phyloP scores from a whole-genome alignment of 2,888 invertebrate species.

The Nudaria mundana region DNA sequence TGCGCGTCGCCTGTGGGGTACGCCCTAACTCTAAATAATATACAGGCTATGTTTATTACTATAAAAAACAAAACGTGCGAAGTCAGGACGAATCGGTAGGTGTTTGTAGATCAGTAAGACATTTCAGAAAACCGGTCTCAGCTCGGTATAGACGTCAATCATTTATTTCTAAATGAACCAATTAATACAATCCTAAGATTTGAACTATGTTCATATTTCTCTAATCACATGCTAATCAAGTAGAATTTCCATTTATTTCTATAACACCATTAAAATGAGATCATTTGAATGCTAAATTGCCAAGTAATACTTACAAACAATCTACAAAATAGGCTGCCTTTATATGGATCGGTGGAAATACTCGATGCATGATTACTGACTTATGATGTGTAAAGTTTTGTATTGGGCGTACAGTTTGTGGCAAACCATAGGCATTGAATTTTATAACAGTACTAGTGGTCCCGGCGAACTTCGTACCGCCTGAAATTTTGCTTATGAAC shows the following conservation, averaged over 20 bases:
- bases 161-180: neutral
- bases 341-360: constrained; percentile 20
- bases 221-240: constrained; percentile 4
- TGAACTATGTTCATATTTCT: constrained; percentile 1
- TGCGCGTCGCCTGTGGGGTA: too few relatives aligned
- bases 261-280: constrained; percentile 20
- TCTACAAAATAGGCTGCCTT: constrained; percentile 19
- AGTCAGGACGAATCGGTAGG: too few relatives aligned
- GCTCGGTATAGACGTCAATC: too few relatives aligned
- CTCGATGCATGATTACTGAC: constrained; percentile 9
- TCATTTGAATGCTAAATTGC: constrained; percentile 29
- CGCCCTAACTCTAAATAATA: too few relatives aligned
- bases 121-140: too few relatives aligned
- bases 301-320: constrained; percentile 22
- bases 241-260: constrained; percentile 14
- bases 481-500: too few relatives aligned
- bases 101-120: too few relatives aligned
- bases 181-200: neutral
- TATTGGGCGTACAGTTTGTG: neutral
- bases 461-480: too few relatives aligned
- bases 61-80: too few relatives aligned
- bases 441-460: too few relatives aligned
- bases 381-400: neutral
- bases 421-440: neutral
- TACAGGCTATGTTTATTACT: too few relatives aligned